Percentiles rank a stretch among this genome's conserved stretches.
Conservation (phyloP, 2,113 vertebrate genomes). For the Vulpes lagopus region DNA sequence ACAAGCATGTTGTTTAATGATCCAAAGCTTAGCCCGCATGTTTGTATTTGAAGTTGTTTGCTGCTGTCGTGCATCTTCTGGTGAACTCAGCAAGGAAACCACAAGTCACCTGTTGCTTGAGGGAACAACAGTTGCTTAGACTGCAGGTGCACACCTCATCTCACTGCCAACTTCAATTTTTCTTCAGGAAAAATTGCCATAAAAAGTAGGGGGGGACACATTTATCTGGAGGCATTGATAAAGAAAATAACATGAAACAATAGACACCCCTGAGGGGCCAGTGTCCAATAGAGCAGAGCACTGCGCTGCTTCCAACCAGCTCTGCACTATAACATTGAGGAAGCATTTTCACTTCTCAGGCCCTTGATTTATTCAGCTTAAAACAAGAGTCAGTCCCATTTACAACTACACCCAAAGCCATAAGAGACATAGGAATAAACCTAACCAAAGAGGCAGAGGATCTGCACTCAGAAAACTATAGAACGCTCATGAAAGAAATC, state of each 20-base stretch:
- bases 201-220: not conserved
- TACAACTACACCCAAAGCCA: no score
- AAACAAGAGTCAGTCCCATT: no score
- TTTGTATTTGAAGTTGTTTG: not conserved
- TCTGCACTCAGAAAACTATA: no score
- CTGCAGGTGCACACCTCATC: not conserved
- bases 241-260: not conserved
- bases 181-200: not conserved
- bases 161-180: not conserved
- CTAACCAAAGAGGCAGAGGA: no score
- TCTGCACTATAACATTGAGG: no score
- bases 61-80: not conserved
- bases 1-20: not conserved
- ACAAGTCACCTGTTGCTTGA: not conserved
- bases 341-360: not conserved
- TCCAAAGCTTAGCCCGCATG: not conserved
- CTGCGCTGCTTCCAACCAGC: not conserved
- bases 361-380: not conserved
- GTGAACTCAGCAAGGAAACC: not conserved
- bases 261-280: rapidly evolving
- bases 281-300: rapidly evolving
- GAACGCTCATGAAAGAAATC: no score
- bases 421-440: no score
- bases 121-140: not conserved
- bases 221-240: not conserved